Conservation (phyloP, 2,797 vertebrate species). For the Eurystomus glaucurus region DNA sequence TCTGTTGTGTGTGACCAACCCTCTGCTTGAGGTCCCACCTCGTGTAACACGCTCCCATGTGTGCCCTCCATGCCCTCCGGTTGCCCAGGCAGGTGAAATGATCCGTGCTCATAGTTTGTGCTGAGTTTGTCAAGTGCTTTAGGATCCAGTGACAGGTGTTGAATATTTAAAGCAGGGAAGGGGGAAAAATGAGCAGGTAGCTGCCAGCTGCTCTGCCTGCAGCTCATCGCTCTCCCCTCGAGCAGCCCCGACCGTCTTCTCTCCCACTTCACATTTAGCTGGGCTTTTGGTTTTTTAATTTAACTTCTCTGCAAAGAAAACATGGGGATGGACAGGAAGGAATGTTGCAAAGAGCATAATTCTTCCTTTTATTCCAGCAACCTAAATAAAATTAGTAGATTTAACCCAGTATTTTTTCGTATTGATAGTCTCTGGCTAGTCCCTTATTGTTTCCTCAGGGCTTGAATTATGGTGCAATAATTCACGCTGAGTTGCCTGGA, state of each 20-base stretch:
- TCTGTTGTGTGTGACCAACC: not conserved
- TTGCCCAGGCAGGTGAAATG: not conserved
- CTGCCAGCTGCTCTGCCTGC: not conserved
- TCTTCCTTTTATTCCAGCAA: not conserved
- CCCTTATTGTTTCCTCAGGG: slow-evolving; percentile 5
- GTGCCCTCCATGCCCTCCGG: rapidly evolving
- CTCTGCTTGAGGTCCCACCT: not conserved
- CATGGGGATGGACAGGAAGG: not conserved
- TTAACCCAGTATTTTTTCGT: not conserved
- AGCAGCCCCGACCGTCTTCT: rapidly evolving
- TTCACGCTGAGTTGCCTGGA: slow-evolving; percentile 32
- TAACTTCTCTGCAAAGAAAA: not conserved
- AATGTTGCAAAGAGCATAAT: not conserved
- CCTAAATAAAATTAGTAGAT: not conserved
- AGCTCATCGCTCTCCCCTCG: rapidly evolving
- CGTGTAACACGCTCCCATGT: rapidly evolving
- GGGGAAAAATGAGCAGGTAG: not conserved
- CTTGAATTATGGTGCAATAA: slow-evolving; percentile 34
- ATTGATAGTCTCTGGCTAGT: not conserved
- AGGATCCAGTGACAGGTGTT: not conserved
- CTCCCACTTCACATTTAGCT: not conserved
- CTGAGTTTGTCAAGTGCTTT: not conserved
- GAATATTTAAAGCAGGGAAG: not conserved
- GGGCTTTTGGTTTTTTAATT: not conserved
- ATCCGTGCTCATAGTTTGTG: not conserved